These are phyloP conservation scores for Ennomos quercinarius DNA, from an alignment of 2,888 invertebrate genomes.

Conservation along the genomic window DNA sequence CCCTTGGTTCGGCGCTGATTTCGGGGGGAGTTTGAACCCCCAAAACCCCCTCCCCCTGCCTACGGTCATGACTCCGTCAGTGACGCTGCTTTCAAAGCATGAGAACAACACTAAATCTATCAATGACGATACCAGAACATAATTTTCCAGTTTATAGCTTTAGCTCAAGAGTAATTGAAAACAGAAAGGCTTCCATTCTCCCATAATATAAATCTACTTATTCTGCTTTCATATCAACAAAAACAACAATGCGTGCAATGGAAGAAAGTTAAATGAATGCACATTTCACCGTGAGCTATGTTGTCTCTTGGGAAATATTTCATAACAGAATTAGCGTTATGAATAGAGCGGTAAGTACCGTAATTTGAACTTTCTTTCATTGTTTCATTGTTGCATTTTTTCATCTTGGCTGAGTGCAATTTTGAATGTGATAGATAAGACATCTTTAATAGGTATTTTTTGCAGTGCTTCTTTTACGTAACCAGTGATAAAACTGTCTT, in stretches of 20 bases:
- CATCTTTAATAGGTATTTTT: neutral
- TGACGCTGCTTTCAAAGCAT: too few relatives aligned
- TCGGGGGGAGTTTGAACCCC: too few relatives aligned
- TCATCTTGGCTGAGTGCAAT: constrained; percentile 8
- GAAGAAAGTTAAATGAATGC: constrained; percentile 25
- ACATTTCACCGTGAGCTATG: constrained; percentile 49
- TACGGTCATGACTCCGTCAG: too few relatives aligned
- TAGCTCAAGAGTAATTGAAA: too few relatives aligned
- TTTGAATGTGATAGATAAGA: too few relatives aligned
- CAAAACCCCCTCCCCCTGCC: too few relatives aligned
- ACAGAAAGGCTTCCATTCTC: constrained; percentile 31
- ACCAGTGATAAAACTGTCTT: too few relatives aligned
- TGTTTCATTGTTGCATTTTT: constrained; percentile 38
- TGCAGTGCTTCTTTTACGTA: neutral
- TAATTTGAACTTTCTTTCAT: constrained; percentile 39
- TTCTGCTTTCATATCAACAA: constrained; percentile 32
- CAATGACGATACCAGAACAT: too few relatives aligned
- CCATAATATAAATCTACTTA: constrained; percentile 3
- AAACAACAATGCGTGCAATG: constrained; percentile 35
- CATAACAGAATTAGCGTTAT: constrained; percentile 41
- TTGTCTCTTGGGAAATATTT: constrained; percentile 50
- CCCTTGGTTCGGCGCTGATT: too few relatives aligned
- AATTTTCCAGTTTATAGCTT: too few relatives aligned
- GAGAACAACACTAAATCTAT: too few relatives aligned
- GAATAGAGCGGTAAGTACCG: constrained; percentile 19